phyloP scores from a whole-genome alignment of 2,888 invertebrate genomes.

The Amphipyra tragopoginis region DNA sequence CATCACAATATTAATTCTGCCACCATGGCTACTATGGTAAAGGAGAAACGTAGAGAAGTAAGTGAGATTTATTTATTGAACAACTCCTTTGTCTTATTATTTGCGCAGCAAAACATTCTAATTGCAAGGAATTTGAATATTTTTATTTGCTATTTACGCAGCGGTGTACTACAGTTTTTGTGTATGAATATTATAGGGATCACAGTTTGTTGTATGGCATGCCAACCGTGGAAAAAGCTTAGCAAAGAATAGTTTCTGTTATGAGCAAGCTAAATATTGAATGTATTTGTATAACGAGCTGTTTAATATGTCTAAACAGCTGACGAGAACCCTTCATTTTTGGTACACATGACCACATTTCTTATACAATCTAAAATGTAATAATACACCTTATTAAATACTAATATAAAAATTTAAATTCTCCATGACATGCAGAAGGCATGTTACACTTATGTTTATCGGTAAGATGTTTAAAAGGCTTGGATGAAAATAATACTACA shows the following conservation, averaged over 20 bases:
- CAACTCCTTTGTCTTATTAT: conserved; percentile 49
- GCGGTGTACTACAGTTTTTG: background rate
- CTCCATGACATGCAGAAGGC: no score
- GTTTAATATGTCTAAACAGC: background rate
- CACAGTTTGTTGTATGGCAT: background rate
- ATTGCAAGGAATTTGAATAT: conserved; percentile 8
- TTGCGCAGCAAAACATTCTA: conserved; percentile 43
- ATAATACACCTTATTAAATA: no score
- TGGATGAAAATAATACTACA: no score
- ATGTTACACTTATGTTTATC: no score
- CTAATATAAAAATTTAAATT: no score
- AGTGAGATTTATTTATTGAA: conserved; percentile 36
- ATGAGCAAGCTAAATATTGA: background rate
- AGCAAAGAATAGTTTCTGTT: background rate
- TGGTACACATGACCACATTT: no score
- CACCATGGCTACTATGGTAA: conserved; percentile 82
- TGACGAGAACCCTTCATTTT: no score
- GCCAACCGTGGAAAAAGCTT: background rate
- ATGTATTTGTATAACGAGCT: background rate
- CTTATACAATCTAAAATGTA: no score
- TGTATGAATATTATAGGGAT: background rate
- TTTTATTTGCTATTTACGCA: background rate
- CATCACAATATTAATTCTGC: background rate
- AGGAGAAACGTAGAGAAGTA: conserved; percentile 82
- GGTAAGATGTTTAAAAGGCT: no score